Evolutionary conservation across 2,797 vertebrate genomes (phyloP).

Genomic region (Prionace glauca): DNA sequence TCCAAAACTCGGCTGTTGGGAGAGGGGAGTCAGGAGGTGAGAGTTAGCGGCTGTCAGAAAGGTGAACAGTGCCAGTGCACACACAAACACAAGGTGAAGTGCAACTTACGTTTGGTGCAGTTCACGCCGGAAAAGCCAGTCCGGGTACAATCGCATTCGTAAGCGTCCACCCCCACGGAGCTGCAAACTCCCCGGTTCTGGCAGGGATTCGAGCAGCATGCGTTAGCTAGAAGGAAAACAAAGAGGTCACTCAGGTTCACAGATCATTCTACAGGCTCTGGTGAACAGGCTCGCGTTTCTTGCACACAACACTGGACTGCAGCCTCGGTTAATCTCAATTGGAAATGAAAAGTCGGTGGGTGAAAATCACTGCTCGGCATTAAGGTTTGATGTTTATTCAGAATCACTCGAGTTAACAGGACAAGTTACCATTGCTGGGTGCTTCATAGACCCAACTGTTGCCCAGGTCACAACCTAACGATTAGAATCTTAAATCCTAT

Average conservation of each 20-base stretch:
- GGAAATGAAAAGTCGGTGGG: not conserved
- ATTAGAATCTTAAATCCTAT: not conserved
- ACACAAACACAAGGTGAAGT: not conserved
- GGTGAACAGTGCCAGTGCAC: no score
- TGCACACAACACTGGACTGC: not conserved
- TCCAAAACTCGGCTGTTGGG: conserved; percentile 77
- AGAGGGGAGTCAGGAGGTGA: not conserved
- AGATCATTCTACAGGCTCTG: not conserved
- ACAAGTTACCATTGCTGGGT: not conserved
- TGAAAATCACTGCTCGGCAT: not conserved
- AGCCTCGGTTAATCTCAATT: not conserved
- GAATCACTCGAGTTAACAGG: not conserved
- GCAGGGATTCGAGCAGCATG: conserved; percentile 89
- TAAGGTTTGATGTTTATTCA: not conserved
- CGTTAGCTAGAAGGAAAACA: conserved; percentile 61
- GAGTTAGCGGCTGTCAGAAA: not conserved
- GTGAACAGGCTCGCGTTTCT: not conserved
- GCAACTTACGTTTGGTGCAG: conserved; percentile 80
- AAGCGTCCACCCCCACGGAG: conserved; percentile 59
- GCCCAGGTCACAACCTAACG: not conserved
- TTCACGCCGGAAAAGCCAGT: conserved; percentile 84
- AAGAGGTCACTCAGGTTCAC: not conserved
- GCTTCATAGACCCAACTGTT: not conserved
- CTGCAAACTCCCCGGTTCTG: conserved; percentile 85
- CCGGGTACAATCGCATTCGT: conserved; percentile 89